Evolutionary conservation across 2,113 vertebrate genomes (phyloP).

Genomic region (Poeciliopsis prolifica): DNA sequence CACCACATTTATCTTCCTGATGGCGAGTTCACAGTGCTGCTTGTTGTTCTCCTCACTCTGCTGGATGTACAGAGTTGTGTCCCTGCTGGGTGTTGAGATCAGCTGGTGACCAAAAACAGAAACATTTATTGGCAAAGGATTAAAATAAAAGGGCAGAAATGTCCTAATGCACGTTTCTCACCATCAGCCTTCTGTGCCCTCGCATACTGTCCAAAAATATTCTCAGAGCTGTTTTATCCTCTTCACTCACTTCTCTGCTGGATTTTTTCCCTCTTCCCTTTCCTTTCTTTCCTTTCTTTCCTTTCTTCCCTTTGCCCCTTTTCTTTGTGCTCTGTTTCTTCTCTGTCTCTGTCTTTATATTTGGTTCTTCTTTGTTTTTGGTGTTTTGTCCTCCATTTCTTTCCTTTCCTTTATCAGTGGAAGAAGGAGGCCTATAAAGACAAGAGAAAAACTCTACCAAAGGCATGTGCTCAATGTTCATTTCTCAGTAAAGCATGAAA

Average conservation of each 20-base stretch:
- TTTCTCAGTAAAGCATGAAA: neutral
- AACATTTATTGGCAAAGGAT: neutral
- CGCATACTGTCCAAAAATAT: constrained; percentile 72
- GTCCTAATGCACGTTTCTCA: constrained; percentile 55
- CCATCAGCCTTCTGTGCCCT: constrained; percentile 78
- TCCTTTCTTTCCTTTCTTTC: constrained; percentile 78
- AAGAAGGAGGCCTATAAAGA: constrained; percentile 36
- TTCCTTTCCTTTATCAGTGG: constrained; percentile 31
- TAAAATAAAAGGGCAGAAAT: no score
- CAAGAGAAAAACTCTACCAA: constrained; percentile 11
- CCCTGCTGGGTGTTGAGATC: constrained; percentile 74
- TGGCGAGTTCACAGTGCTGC: constrained; percentile 71
- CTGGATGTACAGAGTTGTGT: constrained; percentile 72
- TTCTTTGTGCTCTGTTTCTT: constrained; percentile 64
- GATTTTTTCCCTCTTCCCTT: constrained; percentile 79
- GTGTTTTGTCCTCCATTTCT: constrained; percentile 28
- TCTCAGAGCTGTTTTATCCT: constrained; percentile 66
- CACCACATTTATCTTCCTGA: constrained; percentile 75
- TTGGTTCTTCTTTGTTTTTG: constrained; percentile 24
- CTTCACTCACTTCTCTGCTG: constrained; percentile 62
- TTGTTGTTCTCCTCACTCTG: constrained; percentile 73
- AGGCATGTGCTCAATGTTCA: neutral
- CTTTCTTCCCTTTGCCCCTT: constrained; percentile 79
- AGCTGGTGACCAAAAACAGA: constrained; percentile 62
- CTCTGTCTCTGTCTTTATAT: constrained; percentile 29